Evolutionary conservation across 2,797 vertebrate genomes (phyloP).

Genomic region (Antennarius maculatus): DNA sequence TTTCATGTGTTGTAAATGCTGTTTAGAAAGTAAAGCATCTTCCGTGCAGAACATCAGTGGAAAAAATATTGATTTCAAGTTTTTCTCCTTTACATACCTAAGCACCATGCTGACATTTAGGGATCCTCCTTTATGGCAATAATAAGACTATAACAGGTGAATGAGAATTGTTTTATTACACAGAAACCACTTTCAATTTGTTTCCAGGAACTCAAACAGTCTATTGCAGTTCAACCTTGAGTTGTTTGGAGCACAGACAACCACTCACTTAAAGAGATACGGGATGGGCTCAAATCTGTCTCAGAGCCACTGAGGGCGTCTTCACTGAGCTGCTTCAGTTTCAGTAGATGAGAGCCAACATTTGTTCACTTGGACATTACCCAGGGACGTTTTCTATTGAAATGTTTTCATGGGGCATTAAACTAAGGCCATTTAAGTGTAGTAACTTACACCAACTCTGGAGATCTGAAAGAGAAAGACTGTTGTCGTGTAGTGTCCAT

Average conservation of each 20-base stretch:
- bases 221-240: constrained; percentile 43
- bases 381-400: constrained; percentile 9
- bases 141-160: constrained; percentile 12
- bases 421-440: constrained; percentile 5
- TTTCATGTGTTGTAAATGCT: no score
- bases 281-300: constrained; percentile 2
- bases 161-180: constrained; percentile 2
- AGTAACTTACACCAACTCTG: constrained; percentile 1
- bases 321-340: constrained; percentile 21
- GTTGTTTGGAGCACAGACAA: constrained; percentile 21
- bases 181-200: constrained; percentile 29
- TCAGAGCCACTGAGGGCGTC: constrained; percentile 10
- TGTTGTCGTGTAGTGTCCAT: not conserved
- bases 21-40: no score
- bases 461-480: not conserved
- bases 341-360: constrained; percentile 29
- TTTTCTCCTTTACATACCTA: no score
- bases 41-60: no score
- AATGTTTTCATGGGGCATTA: not conserved
- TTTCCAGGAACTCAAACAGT: constrained; percentile 15
- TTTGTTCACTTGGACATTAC: constrained; percentile 22
- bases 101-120: no score
- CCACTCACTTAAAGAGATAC: constrained; percentile 12
- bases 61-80: no score
- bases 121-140: not conserved